phyloP scores from a whole-genome alignment of 2,888 invertebrate genomes.

The Oligia strigilis region DNA sequence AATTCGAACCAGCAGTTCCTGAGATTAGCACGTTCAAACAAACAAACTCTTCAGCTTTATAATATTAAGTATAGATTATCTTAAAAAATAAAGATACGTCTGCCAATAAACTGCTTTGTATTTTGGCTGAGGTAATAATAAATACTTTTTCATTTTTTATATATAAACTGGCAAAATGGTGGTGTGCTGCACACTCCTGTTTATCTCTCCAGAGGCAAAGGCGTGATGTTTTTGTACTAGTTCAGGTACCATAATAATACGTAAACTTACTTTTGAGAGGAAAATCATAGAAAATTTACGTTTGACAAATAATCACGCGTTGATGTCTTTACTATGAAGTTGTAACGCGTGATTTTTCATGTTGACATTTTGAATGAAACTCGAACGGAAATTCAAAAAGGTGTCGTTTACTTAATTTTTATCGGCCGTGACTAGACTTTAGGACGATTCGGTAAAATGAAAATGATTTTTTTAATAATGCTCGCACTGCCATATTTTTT shows the following conservation, averaged over 20 bases:
- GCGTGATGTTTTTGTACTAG: background rate
- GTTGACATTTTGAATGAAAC: background rate
- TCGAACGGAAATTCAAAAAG: background rate
- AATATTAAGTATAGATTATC: background rate
- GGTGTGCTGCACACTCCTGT: background rate
- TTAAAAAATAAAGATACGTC: background rate
- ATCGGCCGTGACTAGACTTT: no score
- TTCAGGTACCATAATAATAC: background rate
- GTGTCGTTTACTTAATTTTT: background rate
- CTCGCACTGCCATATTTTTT: background rate
- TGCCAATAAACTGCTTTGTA: background rate
- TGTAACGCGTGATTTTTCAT: background rate
- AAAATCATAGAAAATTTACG: background rate
- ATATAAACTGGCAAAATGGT: background rate
- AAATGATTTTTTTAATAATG: background rate
- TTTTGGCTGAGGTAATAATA: background rate
- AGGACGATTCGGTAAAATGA: background rate
- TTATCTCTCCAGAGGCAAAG: background rate
- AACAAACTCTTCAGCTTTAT: no score
- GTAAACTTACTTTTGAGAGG: background rate
- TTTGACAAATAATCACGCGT: slow-evolving; percentile 32
- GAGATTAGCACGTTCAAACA: no score
- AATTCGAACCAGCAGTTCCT: no score
- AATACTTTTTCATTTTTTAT: no score
- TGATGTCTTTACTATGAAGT: slow-evolving; percentile 62